Percentiles rank a stretch among this genome's conserved stretches.
Conservation (phyloP, 2,113 vertebrate genomes). For the Pluvialis apricaria region DNA sequence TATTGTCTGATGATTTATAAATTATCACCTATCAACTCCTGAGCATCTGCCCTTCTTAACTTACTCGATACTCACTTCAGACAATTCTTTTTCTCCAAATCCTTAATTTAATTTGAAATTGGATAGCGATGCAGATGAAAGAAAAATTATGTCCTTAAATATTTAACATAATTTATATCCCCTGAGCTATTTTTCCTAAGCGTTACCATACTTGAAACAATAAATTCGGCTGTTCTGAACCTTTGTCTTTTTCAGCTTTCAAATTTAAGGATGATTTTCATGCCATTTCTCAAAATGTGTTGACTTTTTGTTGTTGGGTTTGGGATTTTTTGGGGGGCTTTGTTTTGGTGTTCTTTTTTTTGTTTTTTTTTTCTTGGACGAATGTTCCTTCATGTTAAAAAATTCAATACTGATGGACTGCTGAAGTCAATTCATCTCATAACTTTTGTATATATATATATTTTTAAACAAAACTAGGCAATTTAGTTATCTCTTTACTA, state of each 20-base stretch:
- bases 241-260: not conserved
- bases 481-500: not conserved
- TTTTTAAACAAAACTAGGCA: not conserved
- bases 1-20: not conserved
- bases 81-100: not conserved
- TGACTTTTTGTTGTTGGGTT: not conserved
- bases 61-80: not conserved
- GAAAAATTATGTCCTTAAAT: not conserved
- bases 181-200: not conserved
- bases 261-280: not conserved
- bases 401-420: not conserved
- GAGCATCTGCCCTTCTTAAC: not conserved
- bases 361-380: not conserved
- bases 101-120: not conserved
- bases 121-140: not conserved
- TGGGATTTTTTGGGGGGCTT: fast-evolving
- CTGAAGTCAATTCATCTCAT: not conserved
- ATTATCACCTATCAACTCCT: not conserved
- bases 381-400: not conserved
- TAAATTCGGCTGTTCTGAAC: not conserved
- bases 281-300: not conserved
- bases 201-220: not conserved
- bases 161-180: not conserved
- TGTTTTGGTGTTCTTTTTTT: too few relatives aligned
- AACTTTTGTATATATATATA: not conserved